Base-by-base conservation (phyloP, 2,113 vertebrate genomes). In the Triplophysa rosa region DNA sequence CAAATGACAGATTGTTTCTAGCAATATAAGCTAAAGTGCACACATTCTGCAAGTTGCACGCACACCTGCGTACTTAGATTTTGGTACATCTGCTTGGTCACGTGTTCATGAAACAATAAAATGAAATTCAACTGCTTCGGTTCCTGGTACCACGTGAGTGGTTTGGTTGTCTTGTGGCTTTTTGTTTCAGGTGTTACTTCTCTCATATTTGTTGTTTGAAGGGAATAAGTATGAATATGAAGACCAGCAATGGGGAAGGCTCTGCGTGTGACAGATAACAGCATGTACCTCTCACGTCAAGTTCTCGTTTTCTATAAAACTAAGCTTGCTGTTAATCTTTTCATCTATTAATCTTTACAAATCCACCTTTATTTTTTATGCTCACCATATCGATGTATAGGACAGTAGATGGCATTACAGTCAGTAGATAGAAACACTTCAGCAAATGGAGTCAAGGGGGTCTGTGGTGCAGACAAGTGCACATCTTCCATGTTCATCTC, bases 321-420 rank as follows among this genome's bases (percentile, higher is more conserved):
- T 1, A 59, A 56, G 4, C 13, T 49, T 62, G 37, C 19, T 49
- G n/a, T 21, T 45, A 45, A 11, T 12, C 10, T 45, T 12, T 45
- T 45, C 8, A 45, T 45, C 42, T 12, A 40, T 76, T 23, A 6
- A 23, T 23, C 8, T n/a, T 23, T 0, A 37, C 42, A 70, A 33
- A 54, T 62, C 19, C 9, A 26, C 68, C 3, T 0, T 47, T 26
- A 4, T 2, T 12, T 45, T 54, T 7, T 42, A 9, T 69, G 47
- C 88, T 82, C 64, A 93, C 92, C 90, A 2, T 86, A 82, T 58
- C 69, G 82, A 42, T 93, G 91, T 80, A 92, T 90, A 61, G 91
- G 91, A 65, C 92, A 92, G 78, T 82, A 85, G 2, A 65, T 73
- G 26, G 87, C 91, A 1, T 91, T 84, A 49, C 91, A 92, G 23